phyloP scores from a whole-genome alignment of 2,113 vertebrate species.

The Leptodactylus fuscus region DNA sequence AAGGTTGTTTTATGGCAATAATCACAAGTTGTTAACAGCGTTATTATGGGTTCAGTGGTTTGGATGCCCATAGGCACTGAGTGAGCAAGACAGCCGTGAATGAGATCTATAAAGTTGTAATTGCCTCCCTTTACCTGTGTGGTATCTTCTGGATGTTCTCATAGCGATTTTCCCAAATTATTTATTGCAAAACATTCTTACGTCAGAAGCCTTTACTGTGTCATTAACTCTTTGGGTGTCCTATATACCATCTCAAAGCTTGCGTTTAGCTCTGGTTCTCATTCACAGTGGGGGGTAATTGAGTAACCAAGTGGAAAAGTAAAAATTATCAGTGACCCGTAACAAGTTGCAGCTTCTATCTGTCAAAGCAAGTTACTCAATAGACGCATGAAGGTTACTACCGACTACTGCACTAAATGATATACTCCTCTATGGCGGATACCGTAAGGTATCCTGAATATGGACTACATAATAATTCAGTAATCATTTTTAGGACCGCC shows the following conservation, averaged over 20 bases:
- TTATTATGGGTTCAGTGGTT: conserved; percentile 32
- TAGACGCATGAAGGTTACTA: not conserved
- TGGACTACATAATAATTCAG: not conserved
- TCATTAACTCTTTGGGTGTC: conserved; percentile 14
- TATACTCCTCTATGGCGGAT: no score
- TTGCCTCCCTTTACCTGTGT: conserved; percentile 10
- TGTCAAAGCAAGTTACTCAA: not conserved
- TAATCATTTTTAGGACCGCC: no score
- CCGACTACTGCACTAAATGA: not conserved
- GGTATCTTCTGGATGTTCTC: not conserved
- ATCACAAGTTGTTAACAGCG: not conserved
- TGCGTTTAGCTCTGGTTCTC: not conserved
- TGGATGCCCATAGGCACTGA: conserved; percentile 29
- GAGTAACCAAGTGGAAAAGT: not conserved
- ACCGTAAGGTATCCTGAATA: not conserved
- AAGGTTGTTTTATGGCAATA: conserved; percentile 18
- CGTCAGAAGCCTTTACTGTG: conserved; percentile 4
- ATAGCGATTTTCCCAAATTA: not conserved
- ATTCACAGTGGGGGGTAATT: not conserved
- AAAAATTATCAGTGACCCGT: not conserved
- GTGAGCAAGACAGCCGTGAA: not conserved
- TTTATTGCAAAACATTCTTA: conserved; percentile 3
- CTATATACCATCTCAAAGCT: not conserved
- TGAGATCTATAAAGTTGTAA: conserved; percentile 3
- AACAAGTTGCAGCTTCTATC: not conserved